phyloP scores from a whole-genome alignment of 2,113 vertebrate species.

The Corapipo altera region DNA sequence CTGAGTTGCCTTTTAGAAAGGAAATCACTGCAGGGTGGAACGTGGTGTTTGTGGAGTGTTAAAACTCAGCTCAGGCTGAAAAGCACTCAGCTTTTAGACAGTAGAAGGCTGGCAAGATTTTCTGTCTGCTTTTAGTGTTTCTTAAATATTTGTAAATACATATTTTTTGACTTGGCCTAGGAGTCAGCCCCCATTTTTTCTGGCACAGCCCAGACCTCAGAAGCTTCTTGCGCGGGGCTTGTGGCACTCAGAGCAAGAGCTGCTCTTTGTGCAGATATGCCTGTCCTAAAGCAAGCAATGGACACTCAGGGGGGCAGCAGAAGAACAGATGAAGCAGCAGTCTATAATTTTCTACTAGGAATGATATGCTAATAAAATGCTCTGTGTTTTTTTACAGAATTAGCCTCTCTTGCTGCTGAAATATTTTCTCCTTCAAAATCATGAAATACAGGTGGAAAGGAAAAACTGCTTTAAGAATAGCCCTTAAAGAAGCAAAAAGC shows the following conservation, averaged over 20 bases:
- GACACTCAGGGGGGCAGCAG: neutral
- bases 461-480: neutral
- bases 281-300: neutral
- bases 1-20: neutral
- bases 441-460: neutral
- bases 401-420: neutral
- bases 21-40: neutral
- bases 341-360: neutral
- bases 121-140: neutral
- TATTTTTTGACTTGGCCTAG: neutral
- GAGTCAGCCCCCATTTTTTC: neutral
- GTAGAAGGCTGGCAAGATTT: neutral
- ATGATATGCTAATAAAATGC: neutral
- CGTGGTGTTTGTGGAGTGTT: fast-evolving
- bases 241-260: neutral
- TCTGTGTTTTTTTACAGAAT: neutral
- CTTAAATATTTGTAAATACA: neutral
- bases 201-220: neutral
- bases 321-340: neutral
- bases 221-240: neutral
- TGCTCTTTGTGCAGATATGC: neutral
- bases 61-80: neutral
- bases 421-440: neutral
- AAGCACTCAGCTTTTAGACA: neutral
- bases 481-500: neutral